phyloP scores from a whole-genome alignment of 2,113 vertebrate genomes.

The Stomatorhinus ivindoensis region DNA sequence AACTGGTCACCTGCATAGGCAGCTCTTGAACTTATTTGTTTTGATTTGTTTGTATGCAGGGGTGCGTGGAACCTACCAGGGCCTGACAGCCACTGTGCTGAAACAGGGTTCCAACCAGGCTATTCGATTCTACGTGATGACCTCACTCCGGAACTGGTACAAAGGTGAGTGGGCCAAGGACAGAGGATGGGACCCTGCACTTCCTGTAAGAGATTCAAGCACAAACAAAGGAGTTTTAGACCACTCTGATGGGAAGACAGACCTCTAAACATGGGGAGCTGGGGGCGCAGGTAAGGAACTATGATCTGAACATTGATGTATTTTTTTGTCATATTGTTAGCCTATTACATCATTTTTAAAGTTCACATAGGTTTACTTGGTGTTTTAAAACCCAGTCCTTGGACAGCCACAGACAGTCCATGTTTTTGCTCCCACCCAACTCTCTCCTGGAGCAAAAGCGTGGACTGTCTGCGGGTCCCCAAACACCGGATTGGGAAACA shows the following conservation, averaged over 20 bases:
- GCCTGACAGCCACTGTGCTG: slow-evolving; percentile 64
- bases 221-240: neutral
- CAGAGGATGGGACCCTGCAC: neutral
- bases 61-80: slow-evolving; percentile 64
- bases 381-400: neutral
- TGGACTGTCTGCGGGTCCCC: neutral
- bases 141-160: slow-evolving; percentile 64
- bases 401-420: neutral
- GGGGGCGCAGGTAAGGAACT: neutral
- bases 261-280: neutral
- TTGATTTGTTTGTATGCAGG: slow-evolving; percentile 41
- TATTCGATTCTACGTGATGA: slow-evolving; percentile 72
- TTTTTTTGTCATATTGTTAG: neutral
- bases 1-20: neutral
- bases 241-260: neutral
- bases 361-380: neutral
- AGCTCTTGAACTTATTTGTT: neutral
- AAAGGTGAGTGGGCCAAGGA: slow-evolving; percentile 51
- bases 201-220: neutral
- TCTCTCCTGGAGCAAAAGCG: neutral
- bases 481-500: neutral
- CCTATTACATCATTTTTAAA: neutral
- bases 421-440: neutral
- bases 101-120: slow-evolving; percentile 72
- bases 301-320: neutral